Conservation (phyloP, 2,888 invertebrate species). For the Nebria salina region DNA sequence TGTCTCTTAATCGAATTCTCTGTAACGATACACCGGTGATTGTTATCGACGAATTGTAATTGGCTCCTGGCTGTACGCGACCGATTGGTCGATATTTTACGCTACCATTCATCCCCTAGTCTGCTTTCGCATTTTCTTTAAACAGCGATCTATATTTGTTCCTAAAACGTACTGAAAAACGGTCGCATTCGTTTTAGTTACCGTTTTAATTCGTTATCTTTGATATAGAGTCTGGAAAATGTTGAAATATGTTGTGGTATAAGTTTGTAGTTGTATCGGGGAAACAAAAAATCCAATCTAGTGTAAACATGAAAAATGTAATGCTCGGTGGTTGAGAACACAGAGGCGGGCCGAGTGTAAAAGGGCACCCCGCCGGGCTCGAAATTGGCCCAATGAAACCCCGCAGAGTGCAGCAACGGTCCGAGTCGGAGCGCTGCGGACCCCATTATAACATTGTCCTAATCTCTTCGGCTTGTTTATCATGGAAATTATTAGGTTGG, state of each 20-base stretch:
- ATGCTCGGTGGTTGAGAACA: slow-evolving; percentile 1
- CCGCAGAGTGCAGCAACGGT: slow-evolving; percentile 6
- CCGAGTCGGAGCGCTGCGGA: background rate
- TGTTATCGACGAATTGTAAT: slow-evolving; percentile 60
- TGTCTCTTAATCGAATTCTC: slow-evolving; percentile 60
- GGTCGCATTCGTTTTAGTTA: too few relatives aligned
- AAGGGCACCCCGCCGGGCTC: slow-evolving; percentile 49
- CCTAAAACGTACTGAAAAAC: too few relatives aligned
- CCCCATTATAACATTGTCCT: slow-evolving; percentile 59
- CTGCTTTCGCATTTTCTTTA: too few relatives aligned
- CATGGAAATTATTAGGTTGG: slow-evolving; percentile 2
- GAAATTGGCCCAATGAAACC: slow-evolving; percentile 42
- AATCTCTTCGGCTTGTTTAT: slow-evolving; percentile 52
- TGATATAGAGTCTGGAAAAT: too few relatives aligned
- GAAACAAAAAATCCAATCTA: background rate
- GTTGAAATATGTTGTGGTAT: too few relatives aligned
- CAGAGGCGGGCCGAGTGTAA: slow-evolving; percentile 45
- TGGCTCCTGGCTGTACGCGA: slow-evolving; percentile 58
- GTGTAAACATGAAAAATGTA: slow-evolving; percentile 1
- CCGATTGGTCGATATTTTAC: background rate
- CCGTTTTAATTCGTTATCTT: too few relatives aligned
- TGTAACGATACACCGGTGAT: slow-evolving; percentile 53
- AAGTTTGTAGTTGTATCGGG: too few relatives aligned
- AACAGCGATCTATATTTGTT: too few relatives aligned
- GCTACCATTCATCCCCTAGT: background rate